phyloP scores from a whole-genome alignment of 1,140 invertebrate species.

The Rhopalosiphum maidis region DNA sequence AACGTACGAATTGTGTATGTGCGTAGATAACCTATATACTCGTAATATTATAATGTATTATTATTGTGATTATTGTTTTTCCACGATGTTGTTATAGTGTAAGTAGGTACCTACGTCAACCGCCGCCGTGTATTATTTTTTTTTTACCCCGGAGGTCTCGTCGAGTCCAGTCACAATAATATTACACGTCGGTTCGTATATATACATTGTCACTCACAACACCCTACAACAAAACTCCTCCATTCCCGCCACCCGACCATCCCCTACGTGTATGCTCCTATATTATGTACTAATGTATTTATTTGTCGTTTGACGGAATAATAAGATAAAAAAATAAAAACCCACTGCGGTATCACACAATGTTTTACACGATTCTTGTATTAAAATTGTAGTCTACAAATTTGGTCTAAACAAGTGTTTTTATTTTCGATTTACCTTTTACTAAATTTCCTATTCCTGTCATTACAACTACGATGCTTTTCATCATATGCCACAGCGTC shows the following conservation, averaged over 20 bases:
- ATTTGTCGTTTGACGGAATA: conserved; percentile 7
- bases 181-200: background rate
- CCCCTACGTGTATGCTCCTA: background rate
- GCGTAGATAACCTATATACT: background rate
- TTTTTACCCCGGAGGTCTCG: background rate
- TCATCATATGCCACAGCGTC: background rate
- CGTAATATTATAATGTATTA: background rate
- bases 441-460: background rate
- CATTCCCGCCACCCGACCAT: background rate
- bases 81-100: background rate
- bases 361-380: conserved; percentile 58
- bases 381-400: conserved; percentile 57
- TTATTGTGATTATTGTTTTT: conserved; percentile 8
- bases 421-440: background rate
- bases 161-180: background rate
- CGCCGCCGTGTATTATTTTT: background rate
- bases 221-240: background rate
- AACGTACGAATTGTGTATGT: background rate
- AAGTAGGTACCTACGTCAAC: background rate
- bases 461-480: background rate
- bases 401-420: conserved; percentile 49
- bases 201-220: background rate
- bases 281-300: conserved; percentile 18
- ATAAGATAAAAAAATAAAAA: conserved; percentile 28
- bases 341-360: conserved; percentile 55